Evolutionary conservation across 1,140 invertebrate species (phyloP), one percentile per base, ranked within the genome.

Genomic region (Musca domestica): DNA sequence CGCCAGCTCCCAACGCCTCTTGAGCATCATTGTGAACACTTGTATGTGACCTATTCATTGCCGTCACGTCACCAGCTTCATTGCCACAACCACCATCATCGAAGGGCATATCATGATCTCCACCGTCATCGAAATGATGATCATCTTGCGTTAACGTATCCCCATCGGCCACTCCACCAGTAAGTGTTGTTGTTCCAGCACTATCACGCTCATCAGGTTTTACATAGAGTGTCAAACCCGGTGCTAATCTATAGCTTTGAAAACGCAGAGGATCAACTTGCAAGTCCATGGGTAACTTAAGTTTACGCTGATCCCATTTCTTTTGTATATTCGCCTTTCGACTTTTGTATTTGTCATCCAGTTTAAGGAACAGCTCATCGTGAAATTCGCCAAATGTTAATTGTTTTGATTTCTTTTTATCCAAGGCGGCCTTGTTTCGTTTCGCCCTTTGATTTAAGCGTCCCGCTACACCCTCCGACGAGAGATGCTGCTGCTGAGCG

Each of bases 281-380:
- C 1, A 72, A 74, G 49, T 78, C 78, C 0, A 74, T 75, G 6
- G 80, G 80, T n/a, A 82, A 52, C 27, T 74, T 70, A 2, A 81
- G 54, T 54, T 80, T 81, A 4, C 75, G 75, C 19, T 76, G 27
- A 71, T 81, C 80, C 80, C 80, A 82, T 64, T 76, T 75, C 66
- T 81, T 82, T 41, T 78, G 80, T 47, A 69, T 74, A 48, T 81
- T 81, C 0, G 71, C 74, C 64, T 76, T 76, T 2, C 76, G 74
- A 63, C 71, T 49, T 54, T 79, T 81, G 5, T 67, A 71, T 6
- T 71, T 74, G 2, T 71, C 51, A 22, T 78, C 76, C 2, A 76
- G 54, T 9, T 70, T 67, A 22, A 75, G 66, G 41, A 79, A 81
- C 0, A 72, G 67, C 46, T 70, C 71, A 27, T 76, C 74, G 5